Percentiles rank a stretch among this genome's conserved stretches.
Conservation (phyloP, 2,888 invertebrate genomes). For the Eumacrocentrus americanus region DNA sequence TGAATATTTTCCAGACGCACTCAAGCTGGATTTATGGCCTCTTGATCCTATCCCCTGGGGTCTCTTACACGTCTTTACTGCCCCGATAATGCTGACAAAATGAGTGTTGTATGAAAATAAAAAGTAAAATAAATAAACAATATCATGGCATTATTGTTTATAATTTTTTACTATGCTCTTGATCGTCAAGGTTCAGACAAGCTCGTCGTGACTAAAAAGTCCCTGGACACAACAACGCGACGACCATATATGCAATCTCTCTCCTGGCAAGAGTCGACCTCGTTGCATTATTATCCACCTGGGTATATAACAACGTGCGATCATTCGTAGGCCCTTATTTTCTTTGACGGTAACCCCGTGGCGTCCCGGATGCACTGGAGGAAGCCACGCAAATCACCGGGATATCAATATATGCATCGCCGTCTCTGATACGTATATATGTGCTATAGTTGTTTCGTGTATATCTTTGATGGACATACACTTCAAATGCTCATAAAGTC, state of each 20-base stretch:
- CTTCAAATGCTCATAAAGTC: background rate
- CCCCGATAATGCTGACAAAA: background rate
- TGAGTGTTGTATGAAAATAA: background rate
- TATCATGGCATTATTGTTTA: background rate
- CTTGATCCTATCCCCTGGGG: background rate
- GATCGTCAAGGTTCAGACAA: background rate
- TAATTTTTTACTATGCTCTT: background rate
- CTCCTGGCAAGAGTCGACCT: slow-evolving; percentile 1
- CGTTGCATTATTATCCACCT: background rate
- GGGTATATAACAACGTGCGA: background rate
- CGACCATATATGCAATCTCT: too few species aligned
- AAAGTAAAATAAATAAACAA: background rate
- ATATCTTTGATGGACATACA: too few species aligned
- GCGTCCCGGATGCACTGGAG: background rate
- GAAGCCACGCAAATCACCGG: slow-evolving; percentile 3
- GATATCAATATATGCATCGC: slow-evolving; percentile 9
- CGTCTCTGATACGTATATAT: background rate
- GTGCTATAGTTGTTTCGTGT: too few species aligned
- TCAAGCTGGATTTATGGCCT: slow-evolving; percentile 4
- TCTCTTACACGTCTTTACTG: background rate
- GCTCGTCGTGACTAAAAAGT: background rate
- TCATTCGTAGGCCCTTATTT: slow-evolving; percentile 4
- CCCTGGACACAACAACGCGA: background rate
- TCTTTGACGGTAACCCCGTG: background rate
- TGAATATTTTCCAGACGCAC: slow-evolving; percentile 8